Base-by-base conservation (phyloP, 1,140 invertebrate genomes). In the Polyergus mexicanus region DNA sequence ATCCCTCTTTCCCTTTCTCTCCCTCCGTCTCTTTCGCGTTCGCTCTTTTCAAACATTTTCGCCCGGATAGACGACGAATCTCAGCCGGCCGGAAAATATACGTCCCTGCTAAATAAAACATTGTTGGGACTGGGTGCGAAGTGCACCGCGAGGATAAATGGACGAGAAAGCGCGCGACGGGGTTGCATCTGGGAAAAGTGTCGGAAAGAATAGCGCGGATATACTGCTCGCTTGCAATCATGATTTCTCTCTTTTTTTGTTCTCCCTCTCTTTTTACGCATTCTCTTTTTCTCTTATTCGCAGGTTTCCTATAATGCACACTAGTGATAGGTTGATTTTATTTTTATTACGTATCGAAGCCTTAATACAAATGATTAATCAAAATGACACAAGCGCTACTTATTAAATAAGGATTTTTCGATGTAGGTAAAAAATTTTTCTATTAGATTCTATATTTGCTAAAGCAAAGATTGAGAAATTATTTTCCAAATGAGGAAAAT, bases 21-120 rank as follows among this genome's bases (percentile, higher is more conserved):
- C 22, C 13, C 16, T 44, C 32, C 38, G 5, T 28, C 16, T 19
- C 5, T 63, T 32, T n/a, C 22, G 13, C n/a, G 58, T 44, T 63
- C 76, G 47, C 69, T 41, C 78, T 58, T 71, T 72, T 68, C 38
- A 83, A 83, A 83, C 78, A 83, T 83, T 83, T 83, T 83, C 78
- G 78, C 68, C 38, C 25, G 78, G 78, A 83, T 83, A 72, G 68
- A 83, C 78, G 78, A 74, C 51, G 78, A 83, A 83, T 83, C 78
- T 83, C 78, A 62, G 78, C 78, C 66, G 65, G 77, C 77, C 68
- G 78, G 78, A 83, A 83, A 83, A 83, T 83, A 83, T 83, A 83
- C 78, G 78, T 72, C 7, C 54, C 78, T 83, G 78, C 78, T 83
- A 83, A 84, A 84, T 84, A 84, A 84, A 84, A 76, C 81, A 84